These are phyloP conservation scores for Hymenopus coronatus DNA, from an alignment of 2,888 invertebrate species.

Conservation along the genomic window DNA sequence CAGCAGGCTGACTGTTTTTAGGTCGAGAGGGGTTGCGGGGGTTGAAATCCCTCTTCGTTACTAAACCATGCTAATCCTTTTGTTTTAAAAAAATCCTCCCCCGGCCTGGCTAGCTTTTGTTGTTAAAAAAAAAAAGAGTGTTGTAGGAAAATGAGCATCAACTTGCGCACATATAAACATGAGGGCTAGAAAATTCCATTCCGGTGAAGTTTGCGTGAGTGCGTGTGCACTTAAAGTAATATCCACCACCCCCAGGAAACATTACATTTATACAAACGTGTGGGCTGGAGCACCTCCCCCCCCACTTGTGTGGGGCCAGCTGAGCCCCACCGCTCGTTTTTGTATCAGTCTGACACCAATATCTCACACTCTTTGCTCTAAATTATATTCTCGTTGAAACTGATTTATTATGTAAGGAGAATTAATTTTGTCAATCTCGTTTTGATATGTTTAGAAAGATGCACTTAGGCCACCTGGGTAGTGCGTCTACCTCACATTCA, in stretches of 20 bases:
- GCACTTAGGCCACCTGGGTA: no score
- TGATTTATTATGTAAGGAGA: no score
- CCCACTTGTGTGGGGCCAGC: background rate
- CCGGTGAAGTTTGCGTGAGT: background rate
- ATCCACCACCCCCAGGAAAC: background rate
- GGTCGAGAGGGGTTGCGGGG: no score
- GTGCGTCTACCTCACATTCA: no score
- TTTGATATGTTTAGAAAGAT: no score
- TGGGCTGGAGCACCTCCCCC: no score
- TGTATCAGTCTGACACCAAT: background rate
- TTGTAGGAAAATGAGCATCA: background rate
- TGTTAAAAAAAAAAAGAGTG: background rate
- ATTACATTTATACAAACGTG: background rate
- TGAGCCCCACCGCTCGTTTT: background rate
- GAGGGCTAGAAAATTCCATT: background rate
- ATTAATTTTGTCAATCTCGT: no score
- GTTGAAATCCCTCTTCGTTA: background rate
- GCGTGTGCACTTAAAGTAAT: slow-evolving; percentile 12
- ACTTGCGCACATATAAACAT: background rate
- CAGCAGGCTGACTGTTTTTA: no score
- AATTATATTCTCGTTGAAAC: no score
- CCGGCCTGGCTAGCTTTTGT: background rate
- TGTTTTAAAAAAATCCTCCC: background rate
- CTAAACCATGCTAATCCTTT: background rate
- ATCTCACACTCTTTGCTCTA: no score